Evolutionary conservation across 1,140 invertebrate genomes (phyloP).

Genomic region (Metopolophium dirhodum): DNA sequence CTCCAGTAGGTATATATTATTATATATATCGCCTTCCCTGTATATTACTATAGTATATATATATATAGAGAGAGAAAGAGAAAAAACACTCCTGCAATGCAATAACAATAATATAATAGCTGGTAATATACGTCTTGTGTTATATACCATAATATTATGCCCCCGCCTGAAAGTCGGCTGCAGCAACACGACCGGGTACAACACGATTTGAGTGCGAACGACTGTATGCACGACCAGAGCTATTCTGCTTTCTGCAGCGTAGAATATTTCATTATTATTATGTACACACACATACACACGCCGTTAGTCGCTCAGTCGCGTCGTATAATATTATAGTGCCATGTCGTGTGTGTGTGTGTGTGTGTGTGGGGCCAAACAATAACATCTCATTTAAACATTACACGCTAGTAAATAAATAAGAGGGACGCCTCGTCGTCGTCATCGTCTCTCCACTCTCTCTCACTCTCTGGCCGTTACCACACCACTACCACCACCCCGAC

Average conservation of each 20-base stretch:
- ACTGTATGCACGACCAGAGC: not conserved
- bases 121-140: too few species aligned
- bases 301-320: not conserved
- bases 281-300: not conserved
- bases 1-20: not conserved
- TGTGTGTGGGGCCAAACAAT: slow-evolving; percentile 44
- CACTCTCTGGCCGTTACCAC: not conserved
- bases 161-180: not conserved
- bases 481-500: not conserved
- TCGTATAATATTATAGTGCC: not conserved
- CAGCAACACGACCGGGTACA: not conserved
- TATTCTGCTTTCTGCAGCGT: not conserved
- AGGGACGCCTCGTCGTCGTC: slow-evolving; percentile 38
- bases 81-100: not conserved
- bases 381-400: slow-evolving; percentile 58
- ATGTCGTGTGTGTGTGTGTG: not conserved
- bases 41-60: not conserved
- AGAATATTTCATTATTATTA: not conserved
- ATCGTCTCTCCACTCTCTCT: not conserved
- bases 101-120: slow-evolving; percentile 3
- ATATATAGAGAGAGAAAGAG: not conserved
- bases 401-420: slow-evolving; percentile 57
- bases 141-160: not conserved
- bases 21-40: not conserved
- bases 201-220: slow-evolving; percentile 41